Evolutionary conservation across 23 tunicate species (phyloP).

Genomic region (Corella eumyota): DNA sequence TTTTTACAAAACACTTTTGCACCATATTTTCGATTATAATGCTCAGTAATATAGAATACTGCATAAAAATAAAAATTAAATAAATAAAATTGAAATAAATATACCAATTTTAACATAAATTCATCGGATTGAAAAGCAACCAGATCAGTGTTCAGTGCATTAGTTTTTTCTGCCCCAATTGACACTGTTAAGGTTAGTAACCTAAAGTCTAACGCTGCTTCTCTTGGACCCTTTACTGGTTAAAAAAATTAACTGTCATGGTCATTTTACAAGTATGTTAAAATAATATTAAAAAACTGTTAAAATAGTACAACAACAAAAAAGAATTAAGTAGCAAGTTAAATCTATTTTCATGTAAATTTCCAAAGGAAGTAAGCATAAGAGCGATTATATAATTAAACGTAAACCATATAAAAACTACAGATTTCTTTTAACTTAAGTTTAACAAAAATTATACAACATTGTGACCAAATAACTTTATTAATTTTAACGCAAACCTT

Average conservation of each 20-base stretch:
- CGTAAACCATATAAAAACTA: too few relatives aligned
- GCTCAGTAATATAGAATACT: background rate
- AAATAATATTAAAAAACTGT: background rate
- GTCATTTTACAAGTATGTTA: background rate
- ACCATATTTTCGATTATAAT: too few relatives aligned
- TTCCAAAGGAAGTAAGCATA: too few relatives aligned
- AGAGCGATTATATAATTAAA: too few relatives aligned
- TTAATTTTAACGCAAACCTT: too few relatives aligned
- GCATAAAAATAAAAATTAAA: background rate
- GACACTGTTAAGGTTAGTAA: slow-evolving; percentile 77
- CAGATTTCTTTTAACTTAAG: too few relatives aligned
- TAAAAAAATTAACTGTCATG: background rate
- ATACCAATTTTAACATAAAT: slow-evolving; percentile 72
- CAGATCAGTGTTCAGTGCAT: slow-evolving; percentile 55
- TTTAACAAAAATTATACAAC: too few relatives aligned
- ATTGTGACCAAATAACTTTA: too few relatives aligned
- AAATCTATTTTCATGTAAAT: too few relatives aligned
- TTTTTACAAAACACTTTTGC: background rate
- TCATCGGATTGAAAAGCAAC: slow-evolving; percentile 85
- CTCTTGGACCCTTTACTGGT: slow-evolving; percentile 43
- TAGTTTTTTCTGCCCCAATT: slow-evolving; percentile 58
- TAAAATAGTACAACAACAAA: too few relatives aligned
- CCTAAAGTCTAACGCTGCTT: slow-evolving; percentile 72
- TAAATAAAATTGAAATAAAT: background rate
- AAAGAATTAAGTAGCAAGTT: too few relatives aligned